Conservation (phyloP, 1,140 invertebrate species). For the Lethocerus indicus region DNA sequence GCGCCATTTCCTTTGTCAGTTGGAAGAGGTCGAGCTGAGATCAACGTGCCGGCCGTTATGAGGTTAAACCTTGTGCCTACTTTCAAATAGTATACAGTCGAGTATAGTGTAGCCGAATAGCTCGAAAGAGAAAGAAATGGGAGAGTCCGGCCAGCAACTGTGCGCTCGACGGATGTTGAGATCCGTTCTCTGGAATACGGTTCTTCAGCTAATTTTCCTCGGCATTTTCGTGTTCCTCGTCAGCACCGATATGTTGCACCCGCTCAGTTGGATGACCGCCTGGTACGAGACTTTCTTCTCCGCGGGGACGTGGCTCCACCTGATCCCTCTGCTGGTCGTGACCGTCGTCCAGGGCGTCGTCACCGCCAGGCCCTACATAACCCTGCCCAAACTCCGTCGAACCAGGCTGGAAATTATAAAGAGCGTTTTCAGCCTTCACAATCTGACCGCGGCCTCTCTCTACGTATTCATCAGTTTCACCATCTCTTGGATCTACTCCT, state of each 20-base stretch:
- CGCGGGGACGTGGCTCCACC: neutral
- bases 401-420: neutral
- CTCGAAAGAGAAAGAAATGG: too few relatives aligned
- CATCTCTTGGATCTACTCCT: conserved; percentile 2
- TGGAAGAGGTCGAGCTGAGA: too few relatives aligned
- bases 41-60: too few relatives aligned
- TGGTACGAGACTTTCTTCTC: conserved; percentile 1
- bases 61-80: too few relatives aligned
- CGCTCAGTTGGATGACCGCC: neutral
- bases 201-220: neutral
- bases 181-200: neutral
- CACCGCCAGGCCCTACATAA: neutral
- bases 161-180: neutral
- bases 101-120: too few relatives aligned
- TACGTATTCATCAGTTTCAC: neutral
- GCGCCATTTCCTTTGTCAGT: too few relatives aligned
- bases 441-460: neutral
- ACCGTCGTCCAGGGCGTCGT: neutral
- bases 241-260: neutral
- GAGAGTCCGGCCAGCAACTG: too few relatives aligned
- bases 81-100: too few relatives aligned
- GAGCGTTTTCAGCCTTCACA: neutral
- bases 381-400: neutral
- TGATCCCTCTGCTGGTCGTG: neutral
- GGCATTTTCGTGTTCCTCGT: neutral